These are phyloP conservation scores for Xenopus petersii DNA, from an alignment of 2,797 vertebrate species.

Conservation along the genomic window DNA sequence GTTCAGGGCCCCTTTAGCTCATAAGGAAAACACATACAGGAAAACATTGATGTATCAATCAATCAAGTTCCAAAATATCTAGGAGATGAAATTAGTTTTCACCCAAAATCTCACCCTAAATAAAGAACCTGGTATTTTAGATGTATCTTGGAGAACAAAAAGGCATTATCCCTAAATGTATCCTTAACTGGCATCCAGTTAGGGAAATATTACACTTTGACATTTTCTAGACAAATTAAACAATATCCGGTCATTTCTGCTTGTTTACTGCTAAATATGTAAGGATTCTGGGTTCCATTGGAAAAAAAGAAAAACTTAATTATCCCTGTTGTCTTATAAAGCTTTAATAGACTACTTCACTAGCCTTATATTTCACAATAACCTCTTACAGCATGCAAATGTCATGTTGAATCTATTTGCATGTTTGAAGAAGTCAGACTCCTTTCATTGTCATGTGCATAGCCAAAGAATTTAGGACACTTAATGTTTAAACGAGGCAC, in stretches of 20 bases:
- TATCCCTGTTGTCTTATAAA: conserved; percentile 22
- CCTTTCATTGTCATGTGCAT: conserved; percentile 26
- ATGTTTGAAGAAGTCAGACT: conserved; percentile 7
- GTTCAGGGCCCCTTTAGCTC: too few species aligned
- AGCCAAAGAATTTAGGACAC: conserved; percentile 34
- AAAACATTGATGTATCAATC: too few species aligned
- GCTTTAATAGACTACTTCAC: conserved; percentile 36
- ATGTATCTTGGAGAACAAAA: too few species aligned
- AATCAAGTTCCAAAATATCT: too few species aligned
- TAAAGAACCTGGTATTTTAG: too few species aligned
- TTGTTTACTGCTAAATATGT: too few species aligned
- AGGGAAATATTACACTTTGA: background rate
- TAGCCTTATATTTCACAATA: conserved; percentile 16
- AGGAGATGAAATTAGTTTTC: too few species aligned
- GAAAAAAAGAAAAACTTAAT: too few species aligned
- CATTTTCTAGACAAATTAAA: background rate
- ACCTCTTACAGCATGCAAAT: conserved; percentile 32
- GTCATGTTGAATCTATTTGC: conserved; percentile 18
- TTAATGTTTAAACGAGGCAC: conserved; percentile 58
- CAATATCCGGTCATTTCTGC: background rate
- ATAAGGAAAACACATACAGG: too few species aligned
- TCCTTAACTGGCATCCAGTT: background rate
- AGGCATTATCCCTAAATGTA: too few species aligned
- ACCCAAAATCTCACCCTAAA: too few species aligned
- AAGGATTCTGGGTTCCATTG: too few species aligned